These are phyloP conservation scores for Drosophila differens DNA, from an alignment of 2,888 invertebrate species.

Conservation along the genomic window DNA sequence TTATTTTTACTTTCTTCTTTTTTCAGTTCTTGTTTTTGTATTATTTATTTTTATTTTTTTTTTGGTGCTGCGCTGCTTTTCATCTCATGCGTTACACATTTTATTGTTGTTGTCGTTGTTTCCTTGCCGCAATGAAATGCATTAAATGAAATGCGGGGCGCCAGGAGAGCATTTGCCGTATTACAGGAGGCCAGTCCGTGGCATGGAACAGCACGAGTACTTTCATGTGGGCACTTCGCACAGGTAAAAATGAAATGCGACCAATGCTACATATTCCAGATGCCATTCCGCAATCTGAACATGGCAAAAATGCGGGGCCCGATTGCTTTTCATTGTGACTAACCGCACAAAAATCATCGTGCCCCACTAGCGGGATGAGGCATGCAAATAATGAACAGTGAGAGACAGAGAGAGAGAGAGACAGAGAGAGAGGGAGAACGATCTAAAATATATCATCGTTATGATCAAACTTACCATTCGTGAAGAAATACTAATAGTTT, in stretches of 20 bases:
- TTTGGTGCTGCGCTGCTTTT: conserved; percentile 68
- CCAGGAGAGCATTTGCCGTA: conserved; percentile 45
- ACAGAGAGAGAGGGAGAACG: not conserved
- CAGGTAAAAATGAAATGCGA: conserved; percentile 58
- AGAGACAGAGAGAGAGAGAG: not conserved
- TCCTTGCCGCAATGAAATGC: conserved; percentile 68
- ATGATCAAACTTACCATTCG: not conserved
- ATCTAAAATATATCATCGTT: not conserved
- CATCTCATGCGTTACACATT: conserved; percentile 79
- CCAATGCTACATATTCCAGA: conserved; percentile 57
- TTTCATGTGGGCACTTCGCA: conserved; percentile 21
- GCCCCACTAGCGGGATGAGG: not conserved
- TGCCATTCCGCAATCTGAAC: conserved; percentile 40
- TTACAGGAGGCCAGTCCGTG: conserved; percentile 5
- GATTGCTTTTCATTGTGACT: conserved; percentile 13
- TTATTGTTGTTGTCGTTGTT: conserved; percentile 51
- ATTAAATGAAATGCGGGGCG: conserved; percentile 78
- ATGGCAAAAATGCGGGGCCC: conserved; percentile 16
- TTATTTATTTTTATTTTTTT: conserved; percentile 36
- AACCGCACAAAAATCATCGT: conserved; percentile 15
- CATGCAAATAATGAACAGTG: not conserved
- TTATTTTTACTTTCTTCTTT: conserved; percentile 41
- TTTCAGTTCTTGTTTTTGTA: conserved; percentile 38
- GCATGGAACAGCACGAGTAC: conserved; percentile 11
- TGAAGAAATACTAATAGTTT: not conserved